Percentiles rank a stretch among this genome's conserved stretches.
Evolutionary conservation across 2,888 invertebrate genomes (phyloP).

Genomic region (Tachystola acroxantha): DNA sequence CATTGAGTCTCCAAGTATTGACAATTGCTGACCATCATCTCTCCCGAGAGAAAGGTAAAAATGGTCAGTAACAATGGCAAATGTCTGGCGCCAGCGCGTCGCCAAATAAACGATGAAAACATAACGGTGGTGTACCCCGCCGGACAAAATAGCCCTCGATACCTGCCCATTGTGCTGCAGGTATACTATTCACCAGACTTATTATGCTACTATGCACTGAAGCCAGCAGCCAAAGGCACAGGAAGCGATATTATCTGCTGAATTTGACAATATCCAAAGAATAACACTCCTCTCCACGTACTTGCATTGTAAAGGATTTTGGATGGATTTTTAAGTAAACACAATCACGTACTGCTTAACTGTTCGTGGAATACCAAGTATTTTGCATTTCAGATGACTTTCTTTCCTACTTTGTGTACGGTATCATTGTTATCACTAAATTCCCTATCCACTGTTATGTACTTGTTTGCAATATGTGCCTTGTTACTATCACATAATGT

Average conservation of each 20-base stretch:
- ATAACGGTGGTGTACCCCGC: conserved; percentile 53
- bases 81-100: conserved; percentile 64
- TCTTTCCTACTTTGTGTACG: no score
- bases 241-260: conserved; percentile 52
- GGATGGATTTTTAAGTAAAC: conserved; percentile 22
- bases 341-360: neutral
- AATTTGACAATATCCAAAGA: conserved; percentile 43
- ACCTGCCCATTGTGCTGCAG: conserved; percentile 54
- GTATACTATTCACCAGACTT: conserved; percentile 35
- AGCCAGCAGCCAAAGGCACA: conserved; percentile 48
- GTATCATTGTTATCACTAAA: neutral
- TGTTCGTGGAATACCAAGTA: neutral
- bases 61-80: conserved; percentile 42
- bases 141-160: conserved; percentile 37
- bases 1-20: conserved; percentile 29
- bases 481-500: no score
- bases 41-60: conserved; percentile 31
- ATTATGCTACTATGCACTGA: conserved; percentile 35
- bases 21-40: conserved; percentile 33
- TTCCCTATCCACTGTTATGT: no score
- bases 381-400: no score
- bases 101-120: conserved; percentile 36
- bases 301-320: conserved; percentile 19
- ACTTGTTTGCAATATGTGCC: no score
- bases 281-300: conserved; percentile 44